Percentiles rank a stretch among this genome's conserved stretches.
Conservation (phyloP, 2,113 vertebrate genomes). For the Perccottus glenii region DNA sequence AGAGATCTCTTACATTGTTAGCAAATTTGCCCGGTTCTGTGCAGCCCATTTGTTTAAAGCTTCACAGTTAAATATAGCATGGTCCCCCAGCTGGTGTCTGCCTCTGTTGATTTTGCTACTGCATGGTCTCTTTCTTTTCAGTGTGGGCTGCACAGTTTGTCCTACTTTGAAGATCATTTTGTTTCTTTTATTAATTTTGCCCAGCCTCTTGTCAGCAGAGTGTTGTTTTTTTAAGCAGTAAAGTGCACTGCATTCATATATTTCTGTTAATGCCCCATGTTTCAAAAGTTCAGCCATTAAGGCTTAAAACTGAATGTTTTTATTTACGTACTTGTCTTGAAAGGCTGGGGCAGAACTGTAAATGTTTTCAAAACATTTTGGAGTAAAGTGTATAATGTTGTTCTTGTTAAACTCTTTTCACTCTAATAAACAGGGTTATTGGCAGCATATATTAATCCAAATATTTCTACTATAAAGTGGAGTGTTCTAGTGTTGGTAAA, state of each 20-base stretch:
- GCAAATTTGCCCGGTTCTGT: background rate
- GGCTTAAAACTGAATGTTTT: no score
- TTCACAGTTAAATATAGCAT: conserved; percentile 58
- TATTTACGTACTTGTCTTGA: no score
- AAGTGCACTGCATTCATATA: background rate
- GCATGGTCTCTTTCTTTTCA: conserved; percentile 8
- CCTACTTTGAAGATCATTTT: conserved; percentile 48
- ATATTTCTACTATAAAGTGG: no score
- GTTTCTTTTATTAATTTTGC: conserved; percentile 23
- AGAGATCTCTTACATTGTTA: conserved; percentile 5
- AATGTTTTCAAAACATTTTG: no score
- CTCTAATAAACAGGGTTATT: background rate
- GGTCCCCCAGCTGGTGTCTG: conserved; percentile 40
- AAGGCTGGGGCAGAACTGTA: no score
- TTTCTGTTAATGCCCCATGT: no score
- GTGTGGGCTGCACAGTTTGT: conserved; percentile 48
- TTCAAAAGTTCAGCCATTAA: no score
- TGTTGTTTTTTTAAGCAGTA: background rate
- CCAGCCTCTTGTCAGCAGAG: background rate
- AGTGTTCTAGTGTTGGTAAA: background rate
- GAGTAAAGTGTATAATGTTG: no score
- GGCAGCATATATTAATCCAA: background rate
- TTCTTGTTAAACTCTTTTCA: no score
- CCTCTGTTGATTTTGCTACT: conserved; percentile 39
- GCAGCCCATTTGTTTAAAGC: conserved; percentile 21